phyloP scores from a whole-genome alignment of 1,140 invertebrate species.

The Mizuhopecten yessoensis region DNA sequence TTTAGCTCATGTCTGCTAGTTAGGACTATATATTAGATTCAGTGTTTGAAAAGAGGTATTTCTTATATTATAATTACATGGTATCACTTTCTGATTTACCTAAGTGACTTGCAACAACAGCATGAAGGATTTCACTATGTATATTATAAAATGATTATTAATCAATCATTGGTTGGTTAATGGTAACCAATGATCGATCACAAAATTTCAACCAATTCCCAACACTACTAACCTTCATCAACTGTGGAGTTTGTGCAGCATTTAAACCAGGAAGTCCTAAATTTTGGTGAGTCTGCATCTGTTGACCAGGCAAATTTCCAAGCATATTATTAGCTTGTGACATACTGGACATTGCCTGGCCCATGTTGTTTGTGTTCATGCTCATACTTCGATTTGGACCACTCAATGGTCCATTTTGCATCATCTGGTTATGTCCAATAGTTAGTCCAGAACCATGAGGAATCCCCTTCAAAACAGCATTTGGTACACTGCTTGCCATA shows the following conservation, averaged over 20 bases:
- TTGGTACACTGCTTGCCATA: slow-evolving; percentile 45
- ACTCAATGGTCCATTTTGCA: slow-evolving; percentile 24
- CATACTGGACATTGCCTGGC: slow-evolving; percentile 58
- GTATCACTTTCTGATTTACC: no score
- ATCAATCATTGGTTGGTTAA: no score
- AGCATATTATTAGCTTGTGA: slow-evolving; percentile 71
- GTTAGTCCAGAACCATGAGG: slow-evolving; percentile 19
- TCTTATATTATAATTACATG: no score
- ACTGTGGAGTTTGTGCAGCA: slow-evolving; percentile 68
- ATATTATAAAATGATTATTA: no score
- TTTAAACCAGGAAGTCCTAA: slow-evolving; percentile 75
- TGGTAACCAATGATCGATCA: no score
- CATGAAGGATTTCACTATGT: no score
- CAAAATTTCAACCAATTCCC: no score
- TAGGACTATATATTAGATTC: no score
- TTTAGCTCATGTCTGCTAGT: no score
- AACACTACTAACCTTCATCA: slow-evolving; percentile 71
- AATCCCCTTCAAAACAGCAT: background rate
- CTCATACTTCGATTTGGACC: slow-evolving; percentile 55
- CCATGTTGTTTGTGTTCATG: slow-evolving; percentile 58
- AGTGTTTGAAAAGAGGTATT: no score
- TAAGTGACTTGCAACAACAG: no score
- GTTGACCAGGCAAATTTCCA: slow-evolving; percentile 64
- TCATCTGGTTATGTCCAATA: slow-evolving; percentile 33
- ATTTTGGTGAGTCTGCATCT: slow-evolving; percentile 69